Percentiles rank a stretch among this genome's conserved stretches.
phyloP scores from a whole-genome alignment of 2,888 invertebrate species.

The Stenchaetothrips biformis region DNA sequence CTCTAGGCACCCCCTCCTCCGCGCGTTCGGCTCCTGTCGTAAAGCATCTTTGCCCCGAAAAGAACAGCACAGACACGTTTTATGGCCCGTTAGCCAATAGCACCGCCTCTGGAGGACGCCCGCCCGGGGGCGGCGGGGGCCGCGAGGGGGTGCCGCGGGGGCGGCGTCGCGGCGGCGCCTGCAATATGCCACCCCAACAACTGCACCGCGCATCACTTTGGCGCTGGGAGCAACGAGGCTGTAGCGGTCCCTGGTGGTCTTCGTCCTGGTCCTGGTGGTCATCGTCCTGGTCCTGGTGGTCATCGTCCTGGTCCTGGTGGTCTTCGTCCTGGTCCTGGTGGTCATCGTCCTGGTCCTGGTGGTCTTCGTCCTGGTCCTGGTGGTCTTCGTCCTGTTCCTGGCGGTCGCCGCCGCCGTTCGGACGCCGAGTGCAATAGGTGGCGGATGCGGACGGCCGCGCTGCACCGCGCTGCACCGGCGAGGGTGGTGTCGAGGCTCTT shows the following conservation, averaged over 20 bases:
- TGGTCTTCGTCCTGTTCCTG: not conserved
- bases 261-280: not conserved
- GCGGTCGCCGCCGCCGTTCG: not conserved
- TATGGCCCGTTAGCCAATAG: constrained; percentile 24
- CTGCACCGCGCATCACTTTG: not conserved
- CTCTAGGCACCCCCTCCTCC: too few relatives aligned
- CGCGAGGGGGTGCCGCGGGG: not conserved
- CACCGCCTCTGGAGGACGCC: not conserved
- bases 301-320: not conserved
- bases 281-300: not conserved
- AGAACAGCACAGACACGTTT: constrained; percentile 23
- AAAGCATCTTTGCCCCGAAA: constrained; percentile 23
- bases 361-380: not conserved
- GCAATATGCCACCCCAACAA: too few relatives aligned
- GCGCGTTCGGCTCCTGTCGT: not conserved
- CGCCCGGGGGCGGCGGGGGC: not conserved
- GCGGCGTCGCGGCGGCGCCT: not conserved
- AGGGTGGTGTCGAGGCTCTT: too few relatives aligned
- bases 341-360: not conserved
- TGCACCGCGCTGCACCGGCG: too few relatives aligned
- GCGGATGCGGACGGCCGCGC: not conserved
- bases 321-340: not conserved
- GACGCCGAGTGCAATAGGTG: not conserved
- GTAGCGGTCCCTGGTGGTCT: not conserved
- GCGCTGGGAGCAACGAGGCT: not conserved